Evolutionary conservation across 2,888 invertebrate species (phyloP), one percentile per base, ranked within the genome.

Genomic region (Chrysina gloriosa): DNA sequence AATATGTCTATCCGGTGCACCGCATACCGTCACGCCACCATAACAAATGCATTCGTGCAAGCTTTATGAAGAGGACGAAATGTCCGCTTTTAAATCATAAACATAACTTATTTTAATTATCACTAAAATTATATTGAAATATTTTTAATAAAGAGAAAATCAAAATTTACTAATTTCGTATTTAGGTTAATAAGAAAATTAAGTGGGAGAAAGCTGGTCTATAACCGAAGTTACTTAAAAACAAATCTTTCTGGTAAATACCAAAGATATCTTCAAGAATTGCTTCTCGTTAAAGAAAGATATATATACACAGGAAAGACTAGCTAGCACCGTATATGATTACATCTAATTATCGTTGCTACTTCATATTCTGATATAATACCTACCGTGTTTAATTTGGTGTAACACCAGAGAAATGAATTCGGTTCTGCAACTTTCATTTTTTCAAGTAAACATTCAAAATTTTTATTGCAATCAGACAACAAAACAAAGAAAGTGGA

Each of bases 401-500:
- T 52, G 52, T 52, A 31, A 52, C 52, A n/a, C 3, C 3, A 14
- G 31, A 25, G 31, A 31, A 52, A 21, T 16, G 19, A 5, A 45
- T 7, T 19, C 19, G 16, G 6, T 52, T 31, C 16, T 31, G 31
- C 7, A 14, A 61, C 58, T 61, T 61, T 61, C 42, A 25, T 61
- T 45, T 27, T 45, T 42, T 9, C 19, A 27, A 4, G 16, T 16
- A 39, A 61, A 25, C 16, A 42, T 42, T 61, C 42, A 61, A 61
- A 61, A 42, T 27, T 36, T 58, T 58, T 36, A 29, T 25, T 61
- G 11, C 45, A 61, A 39, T 42, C 29, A 25, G 45, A 25, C 42
- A 25, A 29, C 16, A 27, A 14, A 39, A 39, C 42, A 42, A 61
- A 16, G 58, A 61, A 61, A 61, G 58, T 61, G 58, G 58, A 61